Conservation (phyloP, 35 echinoderm and acorn worm genomes). For the Apostichopus parvimensis region DNA sequence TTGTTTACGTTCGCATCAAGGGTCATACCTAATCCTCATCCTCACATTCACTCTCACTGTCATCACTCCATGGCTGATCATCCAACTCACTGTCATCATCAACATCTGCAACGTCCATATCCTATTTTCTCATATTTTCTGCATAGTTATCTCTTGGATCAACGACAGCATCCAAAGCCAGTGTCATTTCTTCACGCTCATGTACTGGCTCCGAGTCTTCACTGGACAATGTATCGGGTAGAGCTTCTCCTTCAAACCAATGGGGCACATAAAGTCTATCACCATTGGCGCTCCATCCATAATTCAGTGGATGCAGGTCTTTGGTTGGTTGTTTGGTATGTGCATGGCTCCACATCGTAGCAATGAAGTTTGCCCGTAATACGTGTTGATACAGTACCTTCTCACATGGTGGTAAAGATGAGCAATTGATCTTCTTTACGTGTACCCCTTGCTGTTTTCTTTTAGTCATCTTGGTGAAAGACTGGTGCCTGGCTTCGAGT, state of each 20-base stretch:
- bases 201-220: neutral
- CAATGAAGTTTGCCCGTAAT: conserved; percentile 45
- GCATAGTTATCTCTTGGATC: too few species aligned
- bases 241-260: conserved; percentile 29
- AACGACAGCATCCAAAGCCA: too few species aligned
- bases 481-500: too few species aligned
- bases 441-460: conserved; percentile 14
- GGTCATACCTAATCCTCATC: too few species aligned
- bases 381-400: conserved; percentile 44
- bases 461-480: conserved; percentile 38
- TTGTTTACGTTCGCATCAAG: too few species aligned
- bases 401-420: conserved; percentile 53
- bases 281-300: conserved; percentile 12
- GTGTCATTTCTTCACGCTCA: too few species aligned
- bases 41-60: too few species aligned
- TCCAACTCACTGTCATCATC: too few species aligned
- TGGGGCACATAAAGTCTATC: conserved; percentile 39
- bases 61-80: too few species aligned
- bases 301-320: conserved; percentile 26
- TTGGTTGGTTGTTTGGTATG: conserved; percentile 35
- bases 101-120: too few species aligned
- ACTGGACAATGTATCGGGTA: neutral
- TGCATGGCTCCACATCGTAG: conserved; percentile 31
- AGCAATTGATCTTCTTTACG: conserved; percentile 56
- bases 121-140: too few species aligned